A percentile compares a stretch with the other conserved stretches of the same genome.
Evolutionary conservation across 2,797 vertebrate genomes (phyloP).

Genomic region (Sebastes matsubarae): DNA sequence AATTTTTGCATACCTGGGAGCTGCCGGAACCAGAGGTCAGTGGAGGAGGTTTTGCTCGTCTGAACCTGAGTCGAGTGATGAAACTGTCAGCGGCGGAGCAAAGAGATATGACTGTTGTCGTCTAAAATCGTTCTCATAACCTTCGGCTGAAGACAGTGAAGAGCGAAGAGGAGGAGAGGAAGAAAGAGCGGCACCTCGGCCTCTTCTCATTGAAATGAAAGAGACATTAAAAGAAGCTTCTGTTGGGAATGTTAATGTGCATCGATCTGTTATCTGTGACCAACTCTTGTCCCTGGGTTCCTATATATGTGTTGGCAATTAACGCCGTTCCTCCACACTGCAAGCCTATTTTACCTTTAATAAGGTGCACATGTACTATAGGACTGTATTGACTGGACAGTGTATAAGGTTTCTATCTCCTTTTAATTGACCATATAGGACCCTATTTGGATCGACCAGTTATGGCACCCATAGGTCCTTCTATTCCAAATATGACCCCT

Average conservation of each 20-base stretch:
- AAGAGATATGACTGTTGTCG: conserved; percentile 47
- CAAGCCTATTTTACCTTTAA: background rate
- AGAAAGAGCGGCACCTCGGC: conserved; percentile 9
- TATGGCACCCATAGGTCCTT: background rate
- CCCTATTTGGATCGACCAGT: background rate
- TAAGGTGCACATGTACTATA: background rate
- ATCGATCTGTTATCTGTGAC: conserved; percentile 59
- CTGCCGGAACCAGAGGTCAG: conserved; percentile 17
- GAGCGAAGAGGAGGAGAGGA: background rate
- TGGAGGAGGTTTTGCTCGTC: conserved; percentile 49
- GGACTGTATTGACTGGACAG: conserved; percentile 6
- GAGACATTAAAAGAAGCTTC: conserved; percentile 31
- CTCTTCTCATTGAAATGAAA: conserved; percentile 48
- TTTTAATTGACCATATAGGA: conserved; percentile 9
- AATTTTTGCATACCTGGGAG: background rate
- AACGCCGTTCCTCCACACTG: background rate
- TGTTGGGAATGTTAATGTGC: conserved; percentile 65
- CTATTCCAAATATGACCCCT: background rate
- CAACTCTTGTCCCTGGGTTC: conserved; percentile 17
- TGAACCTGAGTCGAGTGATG: conserved; percentile 45
- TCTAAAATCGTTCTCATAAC: conserved; percentile 47
- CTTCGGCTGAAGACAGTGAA: conserved; percentile 43
- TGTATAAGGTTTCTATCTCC: background rate
- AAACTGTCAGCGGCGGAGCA: conserved; percentile 53
- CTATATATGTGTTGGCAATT: conserved; percentile 21